phyloP scores from a whole-genome alignment of 2,797 vertebrate genomes.

The Leucoraja ocellata region DNA sequence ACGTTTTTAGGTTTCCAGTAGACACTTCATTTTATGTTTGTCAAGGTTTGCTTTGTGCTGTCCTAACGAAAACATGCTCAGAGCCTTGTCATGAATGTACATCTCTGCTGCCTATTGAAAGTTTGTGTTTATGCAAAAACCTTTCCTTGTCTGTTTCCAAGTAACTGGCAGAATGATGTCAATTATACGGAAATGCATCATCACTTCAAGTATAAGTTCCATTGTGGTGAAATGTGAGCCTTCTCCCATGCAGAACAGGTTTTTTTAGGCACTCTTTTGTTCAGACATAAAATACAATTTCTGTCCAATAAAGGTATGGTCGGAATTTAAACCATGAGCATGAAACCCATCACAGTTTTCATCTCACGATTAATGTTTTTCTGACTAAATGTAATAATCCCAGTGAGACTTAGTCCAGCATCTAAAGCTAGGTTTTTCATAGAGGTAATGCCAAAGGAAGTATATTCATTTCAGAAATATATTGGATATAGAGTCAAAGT shows the following conservation, averaged over 20 bases:
- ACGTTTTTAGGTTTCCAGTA: too few relatives aligned
- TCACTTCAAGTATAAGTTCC: background rate
- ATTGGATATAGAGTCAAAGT: too few relatives aligned
- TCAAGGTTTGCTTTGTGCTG: background rate
- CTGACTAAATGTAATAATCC: background rate
- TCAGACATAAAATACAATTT: background rate
- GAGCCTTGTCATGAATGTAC: background rate
- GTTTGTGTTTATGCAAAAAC: background rate
- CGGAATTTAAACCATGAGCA: background rate
- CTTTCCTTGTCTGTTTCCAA: slow-evolving; percentile 16
- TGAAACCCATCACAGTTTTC: background rate
- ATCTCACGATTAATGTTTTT: background rate
- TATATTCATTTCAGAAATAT: too few relatives aligned
- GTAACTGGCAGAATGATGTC: background rate
- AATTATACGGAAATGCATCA: background rate
- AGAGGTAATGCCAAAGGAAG: too few relatives aligned
- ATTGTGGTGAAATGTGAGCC: background rate
- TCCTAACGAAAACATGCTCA: background rate
- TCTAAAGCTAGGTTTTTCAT: too few relatives aligned
- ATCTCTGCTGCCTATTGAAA: background rate
- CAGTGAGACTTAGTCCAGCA: background rate
- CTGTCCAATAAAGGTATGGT: background rate
- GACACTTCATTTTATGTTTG: too few relatives aligned
- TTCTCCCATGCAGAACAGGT: background rate
- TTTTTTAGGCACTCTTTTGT: background rate